Conservation (phyloP, 2,888 invertebrate species). For the Tetanocera ferruginea region DNA sequence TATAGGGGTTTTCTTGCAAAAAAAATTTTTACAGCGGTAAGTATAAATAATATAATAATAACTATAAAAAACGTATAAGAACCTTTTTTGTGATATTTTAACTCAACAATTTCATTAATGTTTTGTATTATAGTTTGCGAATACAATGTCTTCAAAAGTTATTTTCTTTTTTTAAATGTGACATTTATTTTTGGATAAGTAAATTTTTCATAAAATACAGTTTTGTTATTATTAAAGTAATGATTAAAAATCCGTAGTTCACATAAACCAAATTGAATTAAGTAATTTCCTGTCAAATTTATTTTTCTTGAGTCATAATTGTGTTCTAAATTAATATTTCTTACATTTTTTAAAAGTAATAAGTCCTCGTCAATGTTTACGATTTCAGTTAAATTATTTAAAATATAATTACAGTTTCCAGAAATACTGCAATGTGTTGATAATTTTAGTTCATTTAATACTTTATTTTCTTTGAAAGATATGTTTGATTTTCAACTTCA, state of each 20-base stretch:
- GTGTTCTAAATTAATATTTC: slow-evolving; percentile 22
- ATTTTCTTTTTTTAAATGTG: background rate
- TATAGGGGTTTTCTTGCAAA: no score
- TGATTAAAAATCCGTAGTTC: slow-evolving; percentile 23
- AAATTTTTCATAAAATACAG: slow-evolving; percentile 26
- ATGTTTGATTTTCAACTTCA: no score
- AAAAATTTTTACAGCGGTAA: no score
- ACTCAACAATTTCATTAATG: background rate
- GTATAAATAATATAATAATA: no score
- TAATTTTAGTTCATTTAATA: no score
- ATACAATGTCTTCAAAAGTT: background rate
- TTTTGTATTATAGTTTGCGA: background rate
- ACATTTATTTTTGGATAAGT: slow-evolving; percentile 23
- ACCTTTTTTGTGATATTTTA: background rate
- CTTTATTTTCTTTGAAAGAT: no score
- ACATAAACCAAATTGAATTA: slow-evolving; percentile 21
- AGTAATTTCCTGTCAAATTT: slow-evolving; percentile 20
- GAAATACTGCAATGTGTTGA: no score
- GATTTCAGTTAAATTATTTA: slow-evolving; percentile 31
- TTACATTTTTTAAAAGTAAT: slow-evolving; percentile 28
- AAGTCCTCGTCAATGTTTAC: slow-evolving; percentile 17
- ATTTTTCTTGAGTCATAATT: slow-evolving; percentile 35
- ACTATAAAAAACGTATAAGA: background rate
- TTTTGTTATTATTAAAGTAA: slow-evolving; percentile 19
- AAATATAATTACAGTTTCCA: no score